Percentiles rank a stretch among this genome's conserved stretches.
These are phyloP conservation scores for Sycophaga agraensis DNA, from an alignment of 1,140 invertebrate genomes.

Conservation along the genomic window DNA sequence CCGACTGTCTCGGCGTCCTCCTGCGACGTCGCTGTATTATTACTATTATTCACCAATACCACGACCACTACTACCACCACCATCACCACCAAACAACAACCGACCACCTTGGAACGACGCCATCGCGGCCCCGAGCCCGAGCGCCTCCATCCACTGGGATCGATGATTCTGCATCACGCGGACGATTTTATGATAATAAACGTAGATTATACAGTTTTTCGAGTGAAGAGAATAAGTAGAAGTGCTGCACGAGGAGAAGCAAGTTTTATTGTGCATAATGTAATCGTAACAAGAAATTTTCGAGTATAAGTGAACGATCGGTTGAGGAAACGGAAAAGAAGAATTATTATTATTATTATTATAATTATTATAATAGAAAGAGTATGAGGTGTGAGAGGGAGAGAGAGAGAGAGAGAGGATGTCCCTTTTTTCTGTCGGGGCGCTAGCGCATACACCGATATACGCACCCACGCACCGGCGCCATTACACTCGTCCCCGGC, in stretches of 20 bases:
- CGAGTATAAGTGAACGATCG: constrained; percentile 1
- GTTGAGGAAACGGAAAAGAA: too few species aligned
- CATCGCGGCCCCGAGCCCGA: not conserved
- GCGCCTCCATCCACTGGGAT: not conserved
- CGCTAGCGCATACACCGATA: not conserved
- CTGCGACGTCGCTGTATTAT: too few species aligned
- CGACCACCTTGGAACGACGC: too few species aligned
- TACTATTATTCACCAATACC: too few species aligned
- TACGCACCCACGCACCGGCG: not conserved
- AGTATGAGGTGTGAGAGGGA: not conserved
- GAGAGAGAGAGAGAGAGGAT: not conserved
- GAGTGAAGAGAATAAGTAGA: not conserved
- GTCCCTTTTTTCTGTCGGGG: constrained; percentile 16
- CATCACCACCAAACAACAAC: too few species aligned
- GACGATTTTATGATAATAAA: constrained; percentile 8
- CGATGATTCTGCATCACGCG: constrained; percentile 1
- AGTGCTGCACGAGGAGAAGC: not conserved
- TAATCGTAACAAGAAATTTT: constrained; percentile 6
- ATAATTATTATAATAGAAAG: not conserved
- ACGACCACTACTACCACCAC: not conserved
- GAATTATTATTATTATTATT: too few species aligned
- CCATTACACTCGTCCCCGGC: constrained; percentile 16
- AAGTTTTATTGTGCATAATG: constrained; percentile 19
- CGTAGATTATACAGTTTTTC: constrained; percentile 1
- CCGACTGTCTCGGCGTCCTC: too few species aligned